These are phyloP conservation scores for Ochropleura plecta DNA, from an alignment of 2,888 invertebrate genomes.

Conservation along the genomic window DNA sequence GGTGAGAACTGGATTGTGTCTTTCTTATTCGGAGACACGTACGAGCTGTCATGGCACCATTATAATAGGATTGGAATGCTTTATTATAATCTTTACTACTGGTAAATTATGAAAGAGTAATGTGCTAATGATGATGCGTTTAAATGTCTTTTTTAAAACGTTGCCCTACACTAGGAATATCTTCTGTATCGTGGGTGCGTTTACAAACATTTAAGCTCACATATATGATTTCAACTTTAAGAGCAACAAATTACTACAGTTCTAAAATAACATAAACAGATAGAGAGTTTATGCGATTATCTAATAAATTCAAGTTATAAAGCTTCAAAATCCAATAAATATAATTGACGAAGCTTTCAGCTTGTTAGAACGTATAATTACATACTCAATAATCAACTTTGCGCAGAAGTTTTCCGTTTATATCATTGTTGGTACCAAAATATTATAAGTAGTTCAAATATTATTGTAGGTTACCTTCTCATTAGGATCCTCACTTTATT, in stretches of 20 bases:
- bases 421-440: background rate
- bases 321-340: conserved; percentile 17
- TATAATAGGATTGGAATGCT: background rate
- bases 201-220: too few relatives aligned
- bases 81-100: conserved; percentile 6
- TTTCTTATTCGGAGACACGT: conserved; percentile 25
- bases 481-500: background rate
- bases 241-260: background rate
- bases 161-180: too few relatives aligned
- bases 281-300: background rate
- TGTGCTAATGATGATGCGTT: background rate
- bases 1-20: conserved; percentile 26
- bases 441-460: background rate
- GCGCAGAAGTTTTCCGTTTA: conserved; percentile 5
- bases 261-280: background rate
- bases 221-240: too few relatives aligned
- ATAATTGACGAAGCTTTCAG: conserved; percentile 21
- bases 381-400: conserved; percentile 25
- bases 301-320: background rate
- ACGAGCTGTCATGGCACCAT: conserved; percentile 3
- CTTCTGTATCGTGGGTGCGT: too few relatives aligned
- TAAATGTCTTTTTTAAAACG: too few relatives aligned
- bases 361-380: conserved; percentile 13
- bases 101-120: background rate
- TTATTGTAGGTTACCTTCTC: background rate